A percentile compares a stretch with the other conserved stretches of the same genome.
These are phyloP conservation scores for Zoanthus sansibaricus DNA, from an alignment of 92 coral and sea anemone species.

Conservation along the genomic window DNA sequence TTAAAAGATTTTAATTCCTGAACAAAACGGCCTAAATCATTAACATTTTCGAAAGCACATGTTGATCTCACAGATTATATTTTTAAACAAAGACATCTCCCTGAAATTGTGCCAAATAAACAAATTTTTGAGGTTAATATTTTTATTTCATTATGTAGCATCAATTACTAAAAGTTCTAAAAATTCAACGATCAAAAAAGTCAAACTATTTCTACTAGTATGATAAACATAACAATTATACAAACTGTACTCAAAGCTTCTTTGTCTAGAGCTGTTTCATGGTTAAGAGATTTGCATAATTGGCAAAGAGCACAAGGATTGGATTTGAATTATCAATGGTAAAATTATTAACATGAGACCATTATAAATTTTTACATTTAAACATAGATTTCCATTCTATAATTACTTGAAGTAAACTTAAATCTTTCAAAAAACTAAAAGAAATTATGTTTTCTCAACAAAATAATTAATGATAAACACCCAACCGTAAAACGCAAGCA, in stretches of 20 bases:
- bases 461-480: constrained; percentile 20
- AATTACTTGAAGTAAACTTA: not conserved
- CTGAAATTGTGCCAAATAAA: constrained; percentile 44
- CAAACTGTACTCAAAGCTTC: constrained; percentile 49
- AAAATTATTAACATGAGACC: constrained; percentile 3
- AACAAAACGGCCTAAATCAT: constrained; percentile 30
- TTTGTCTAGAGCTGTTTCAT: constrained; percentile 43
- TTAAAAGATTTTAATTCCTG: constrained; percentile 32
- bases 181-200: constrained; percentile 11
- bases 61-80: constrained; percentile 31
- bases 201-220: constrained; percentile 15
- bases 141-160: not conserved
- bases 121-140: constrained; percentile 31
- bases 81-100: constrained; percentile 25
- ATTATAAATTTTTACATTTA: not conserved
- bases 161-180: not conserved
- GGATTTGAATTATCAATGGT: constrained; percentile 2
- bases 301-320: constrained; percentile 1
- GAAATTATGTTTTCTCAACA: constrained; percentile 19
- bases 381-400: not conserved
- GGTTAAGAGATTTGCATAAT: constrained; percentile 50
- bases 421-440: not conserved
- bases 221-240: constrained; percentile 46
- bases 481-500: constrained; percentile 24
- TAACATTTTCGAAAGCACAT: constrained; percentile 31